phyloP scores from a whole-genome alignment of 2,113 vertebrate species.

The Petrocephalus zakoni region DNA sequence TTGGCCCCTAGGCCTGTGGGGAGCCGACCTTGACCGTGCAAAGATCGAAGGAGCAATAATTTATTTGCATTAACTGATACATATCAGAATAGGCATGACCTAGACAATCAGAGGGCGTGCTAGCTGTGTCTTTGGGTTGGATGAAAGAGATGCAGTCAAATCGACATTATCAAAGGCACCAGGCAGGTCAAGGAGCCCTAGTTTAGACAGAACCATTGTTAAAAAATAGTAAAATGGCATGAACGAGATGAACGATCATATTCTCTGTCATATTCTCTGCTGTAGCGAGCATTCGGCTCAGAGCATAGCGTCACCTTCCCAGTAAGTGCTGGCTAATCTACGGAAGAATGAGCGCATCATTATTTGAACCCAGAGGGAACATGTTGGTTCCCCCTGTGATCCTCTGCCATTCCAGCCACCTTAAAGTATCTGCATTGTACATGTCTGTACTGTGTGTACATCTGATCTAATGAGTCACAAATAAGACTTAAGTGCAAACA shows the following conservation, averaged over 20 bases:
- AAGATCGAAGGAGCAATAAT: background rate
- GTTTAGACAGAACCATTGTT: background rate
- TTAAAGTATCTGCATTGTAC: background rate
- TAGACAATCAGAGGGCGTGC: background rate
- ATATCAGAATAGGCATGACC: background rate
- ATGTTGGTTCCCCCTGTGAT: background rate
- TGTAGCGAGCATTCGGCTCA: background rate
- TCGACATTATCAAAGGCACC: background rate
- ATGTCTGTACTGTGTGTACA: background rate
- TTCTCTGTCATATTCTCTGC: background rate
- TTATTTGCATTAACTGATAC: conserved; percentile 7
- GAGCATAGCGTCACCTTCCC: background rate
- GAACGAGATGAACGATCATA: background rate
- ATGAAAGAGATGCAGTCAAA: background rate
- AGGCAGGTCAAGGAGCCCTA: background rate
- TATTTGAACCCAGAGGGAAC: background rate
- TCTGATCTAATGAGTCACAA: background rate
- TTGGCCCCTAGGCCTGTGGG: background rate
- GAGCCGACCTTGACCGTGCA: background rate
- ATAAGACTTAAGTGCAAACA: background rate
- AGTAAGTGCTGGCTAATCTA: background rate
- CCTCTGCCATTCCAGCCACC: background rate
- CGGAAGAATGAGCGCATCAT: background rate
- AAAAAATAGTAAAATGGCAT: background rate
- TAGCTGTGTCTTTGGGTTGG: background rate